Conservation (phyloP, 2,797 vertebrate genomes). For the Gallinago stenura region DNA sequence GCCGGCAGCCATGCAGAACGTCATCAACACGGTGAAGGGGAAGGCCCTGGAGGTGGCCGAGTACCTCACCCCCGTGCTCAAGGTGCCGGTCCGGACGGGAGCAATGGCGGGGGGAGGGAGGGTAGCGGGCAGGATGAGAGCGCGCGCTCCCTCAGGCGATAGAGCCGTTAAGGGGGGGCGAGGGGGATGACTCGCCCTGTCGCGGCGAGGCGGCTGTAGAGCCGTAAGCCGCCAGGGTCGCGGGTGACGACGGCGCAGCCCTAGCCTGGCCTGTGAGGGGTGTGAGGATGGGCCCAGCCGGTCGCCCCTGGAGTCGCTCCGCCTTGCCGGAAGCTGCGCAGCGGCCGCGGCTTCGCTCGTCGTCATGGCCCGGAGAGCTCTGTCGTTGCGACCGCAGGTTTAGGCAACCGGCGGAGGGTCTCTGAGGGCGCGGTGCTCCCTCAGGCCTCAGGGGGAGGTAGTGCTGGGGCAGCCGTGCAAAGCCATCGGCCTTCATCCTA, state of each 20-base stretch:
- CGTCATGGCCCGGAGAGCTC: background rate
- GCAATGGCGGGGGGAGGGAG: background rate
- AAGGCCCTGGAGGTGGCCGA: conserved; percentile 94
- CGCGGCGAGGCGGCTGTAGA: no score
- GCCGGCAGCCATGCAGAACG: conserved; percentile 87
- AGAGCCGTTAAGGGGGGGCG: background rate
- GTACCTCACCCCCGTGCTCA: conserved; percentile 92
- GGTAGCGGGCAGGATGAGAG: background rate
- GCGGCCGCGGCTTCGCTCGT: background rate
- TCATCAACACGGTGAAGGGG: conserved; percentile 94
- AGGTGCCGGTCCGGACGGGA: conserved; percentile 79
- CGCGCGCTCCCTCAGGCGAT: background rate
- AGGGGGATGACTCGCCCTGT: rapidly evolving
- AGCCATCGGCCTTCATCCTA: rapidly evolving
- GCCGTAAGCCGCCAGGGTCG: no score
- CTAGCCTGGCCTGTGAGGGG: background rate
- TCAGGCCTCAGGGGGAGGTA: no score
- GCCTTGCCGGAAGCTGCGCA: background rate
- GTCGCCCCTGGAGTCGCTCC: background rate
- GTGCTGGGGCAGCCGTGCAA: background rate
- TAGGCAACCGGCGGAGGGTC: background rate
- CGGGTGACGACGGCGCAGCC: background rate
- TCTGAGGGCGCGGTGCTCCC: background rate
- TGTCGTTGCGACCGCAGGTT: background rate
- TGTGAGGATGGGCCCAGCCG: rapidly evolving